Percentiles rank a stretch among this genome's conserved stretches.
Evolutionary conservation across 2,113 vertebrate genomes (phyloP).

Genomic region (Enhydra lutris): DNA sequence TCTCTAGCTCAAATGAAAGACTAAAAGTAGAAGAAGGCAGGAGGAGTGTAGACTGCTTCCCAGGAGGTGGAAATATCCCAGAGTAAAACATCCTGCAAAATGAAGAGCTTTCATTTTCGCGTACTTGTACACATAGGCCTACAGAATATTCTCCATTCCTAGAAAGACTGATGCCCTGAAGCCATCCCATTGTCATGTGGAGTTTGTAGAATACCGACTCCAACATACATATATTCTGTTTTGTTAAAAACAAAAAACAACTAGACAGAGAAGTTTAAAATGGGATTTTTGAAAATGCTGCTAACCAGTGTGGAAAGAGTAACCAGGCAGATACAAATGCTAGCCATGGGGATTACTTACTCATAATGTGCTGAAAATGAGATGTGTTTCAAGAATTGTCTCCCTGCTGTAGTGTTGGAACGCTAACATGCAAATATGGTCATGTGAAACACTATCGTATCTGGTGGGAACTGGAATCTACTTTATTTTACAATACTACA

Average conservation of each 20-base stretch:
- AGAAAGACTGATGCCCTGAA: constrained; percentile 1
- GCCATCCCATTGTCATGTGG: neutral
- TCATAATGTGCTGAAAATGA: constrained; percentile 55
- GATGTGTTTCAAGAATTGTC: constrained; percentile 35
- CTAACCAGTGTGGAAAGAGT: constrained; percentile 37
- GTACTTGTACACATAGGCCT: accelerated
- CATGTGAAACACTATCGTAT: constrained; percentile 41
- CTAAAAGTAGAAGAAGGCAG: neutral
- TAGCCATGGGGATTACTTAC: neutral
- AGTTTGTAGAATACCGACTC: neutral
- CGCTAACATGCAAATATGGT: constrained; percentile 56
- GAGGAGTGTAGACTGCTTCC: neutral
- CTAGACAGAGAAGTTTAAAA: constrained; percentile 40
- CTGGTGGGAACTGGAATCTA: constrained; percentile 44
- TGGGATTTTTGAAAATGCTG: constrained; percentile 38
- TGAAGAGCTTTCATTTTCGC: neutral
- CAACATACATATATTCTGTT: neutral
- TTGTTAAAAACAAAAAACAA: neutral
- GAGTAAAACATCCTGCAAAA: neutral
- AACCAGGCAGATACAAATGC: constrained; percentile 37
- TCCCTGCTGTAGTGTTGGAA: constrained; percentile 48
- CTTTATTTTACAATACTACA: constrained; percentile 56
- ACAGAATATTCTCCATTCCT: neutral
- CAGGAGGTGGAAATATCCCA: constrained; percentile 21
- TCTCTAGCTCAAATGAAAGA: neutral